These are phyloP conservation scores for Coleophora flavipennella DNA, from an alignment of 2,888 invertebrate species.

Conservation along the genomic window DNA sequence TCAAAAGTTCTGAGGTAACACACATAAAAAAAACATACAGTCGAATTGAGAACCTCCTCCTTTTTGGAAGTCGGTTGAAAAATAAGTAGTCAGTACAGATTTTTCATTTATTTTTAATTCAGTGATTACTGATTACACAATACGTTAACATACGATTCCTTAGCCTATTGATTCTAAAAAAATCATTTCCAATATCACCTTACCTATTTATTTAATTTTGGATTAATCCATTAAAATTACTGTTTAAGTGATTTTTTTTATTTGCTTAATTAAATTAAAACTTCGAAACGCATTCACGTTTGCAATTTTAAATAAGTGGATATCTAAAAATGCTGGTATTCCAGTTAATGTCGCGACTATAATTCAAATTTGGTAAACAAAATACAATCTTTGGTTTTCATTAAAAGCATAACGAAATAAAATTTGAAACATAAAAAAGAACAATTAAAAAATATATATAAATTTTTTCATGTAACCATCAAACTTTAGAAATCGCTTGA, in stretches of 20 bases:
- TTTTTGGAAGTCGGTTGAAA: too few relatives aligned
- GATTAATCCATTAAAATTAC: conserved; percentile 66
- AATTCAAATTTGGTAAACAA: background rate
- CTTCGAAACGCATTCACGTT: too few relatives aligned
- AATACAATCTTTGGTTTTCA: background rate
- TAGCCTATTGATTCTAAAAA: conserved; percentile 71
- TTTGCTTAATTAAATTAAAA: conserved; percentile 15
- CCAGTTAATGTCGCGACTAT: too few relatives aligned
- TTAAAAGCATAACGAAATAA: conserved; percentile 9
- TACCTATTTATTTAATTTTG: conserved; percentile 63
- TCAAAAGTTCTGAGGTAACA: too few relatives aligned
- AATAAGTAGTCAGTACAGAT: too few relatives aligned
- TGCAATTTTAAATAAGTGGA: too few relatives aligned
- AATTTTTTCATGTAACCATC: conserved; percentile 25
- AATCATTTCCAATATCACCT: conserved; percentile 73
- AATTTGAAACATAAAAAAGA: conserved; percentile 33
- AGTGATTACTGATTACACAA: conserved; percentile 72
- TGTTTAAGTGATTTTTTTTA: conserved; percentile 37
- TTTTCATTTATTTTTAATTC: conserved; percentile 71
- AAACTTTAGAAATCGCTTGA: conserved; percentile 23
- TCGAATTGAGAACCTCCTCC: too few relatives aligned
- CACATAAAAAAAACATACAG: too few relatives aligned
- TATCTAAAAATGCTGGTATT: too few relatives aligned
- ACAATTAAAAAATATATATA: conserved; percentile 30
- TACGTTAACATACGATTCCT: conserved; percentile 62